Conservation (phyloP, 2,888 invertebrate genomes). For the Lamellibrachia satsuma region DNA sequence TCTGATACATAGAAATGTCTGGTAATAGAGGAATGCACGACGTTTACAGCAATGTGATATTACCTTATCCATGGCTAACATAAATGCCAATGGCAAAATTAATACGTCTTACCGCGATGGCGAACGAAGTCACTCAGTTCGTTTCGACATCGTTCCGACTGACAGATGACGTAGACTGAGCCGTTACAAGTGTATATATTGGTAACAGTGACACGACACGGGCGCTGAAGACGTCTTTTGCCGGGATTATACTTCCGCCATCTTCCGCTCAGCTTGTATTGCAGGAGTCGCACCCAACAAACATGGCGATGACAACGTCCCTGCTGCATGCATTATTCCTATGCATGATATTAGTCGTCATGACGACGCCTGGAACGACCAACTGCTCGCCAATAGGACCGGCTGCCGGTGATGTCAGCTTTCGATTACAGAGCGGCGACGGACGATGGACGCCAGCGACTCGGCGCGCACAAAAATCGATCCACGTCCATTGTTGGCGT, state of each 20-base stretch:
- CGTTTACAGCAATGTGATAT: neutral
- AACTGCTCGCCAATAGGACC: neutral
- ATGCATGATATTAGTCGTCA: neutral
- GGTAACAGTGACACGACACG: neutral
- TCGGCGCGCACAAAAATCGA: neutral
- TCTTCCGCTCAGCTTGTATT: neutral
- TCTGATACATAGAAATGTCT: neutral
- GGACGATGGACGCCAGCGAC: neutral
- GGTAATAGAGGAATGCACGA: neutral
- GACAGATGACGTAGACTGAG: neutral
- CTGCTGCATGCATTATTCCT: neutral
- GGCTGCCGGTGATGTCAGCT: neutral
- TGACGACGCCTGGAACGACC: neutral
- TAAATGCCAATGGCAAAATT: neutral
- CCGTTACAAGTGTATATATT: neutral
- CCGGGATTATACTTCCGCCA: neutral
- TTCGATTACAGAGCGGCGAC: neutral
- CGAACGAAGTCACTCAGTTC: neutral
- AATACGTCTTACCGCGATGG: neutral
- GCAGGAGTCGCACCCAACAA: neutral
- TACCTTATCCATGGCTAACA: neutral
- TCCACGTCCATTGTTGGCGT: neutral
- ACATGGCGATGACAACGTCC: slow-evolving; percentile 4
- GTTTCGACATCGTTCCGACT: neutral
- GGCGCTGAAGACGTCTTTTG: neutral